Percentiles rank a stretch among this genome's conserved stretches.
phyloP scores from a whole-genome alignment of 2,113 vertebrate species.

The Rhinoderma darwinii region DNA sequence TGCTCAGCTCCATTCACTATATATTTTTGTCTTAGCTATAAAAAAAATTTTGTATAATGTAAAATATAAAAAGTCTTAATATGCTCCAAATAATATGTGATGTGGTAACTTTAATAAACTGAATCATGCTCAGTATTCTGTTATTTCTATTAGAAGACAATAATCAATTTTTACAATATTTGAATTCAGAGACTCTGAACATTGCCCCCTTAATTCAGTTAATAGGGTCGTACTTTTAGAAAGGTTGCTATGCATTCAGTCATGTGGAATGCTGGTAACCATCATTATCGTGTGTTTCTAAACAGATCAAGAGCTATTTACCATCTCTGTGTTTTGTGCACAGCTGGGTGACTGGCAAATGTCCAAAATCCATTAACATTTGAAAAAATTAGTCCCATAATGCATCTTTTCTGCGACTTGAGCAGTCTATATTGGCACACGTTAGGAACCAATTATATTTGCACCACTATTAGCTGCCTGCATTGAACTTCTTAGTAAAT shows the following conservation, averaged over 20 bases:
- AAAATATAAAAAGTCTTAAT: not conserved
- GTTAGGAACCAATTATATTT: conserved; percentile 80
- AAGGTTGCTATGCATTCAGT: conserved; percentile 75
- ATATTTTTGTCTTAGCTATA: not conserved
- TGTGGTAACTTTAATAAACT: not conserved
- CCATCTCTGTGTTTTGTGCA: conserved; percentile 80
- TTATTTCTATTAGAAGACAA: conserved; percentile 12
- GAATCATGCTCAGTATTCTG: no score
- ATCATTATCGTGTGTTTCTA: conserved; percentile 83
- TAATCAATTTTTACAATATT: conserved; percentile 19
- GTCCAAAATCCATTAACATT: conserved; percentile 84
- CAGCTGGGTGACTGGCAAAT: conserved; percentile 83
- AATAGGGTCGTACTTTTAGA: conserved; percentile 75
- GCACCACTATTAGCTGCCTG: conserved; percentile 75
- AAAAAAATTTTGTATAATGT: not conserved
- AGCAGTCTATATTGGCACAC: conserved; percentile 77
- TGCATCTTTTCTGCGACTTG: conserved; percentile 78
- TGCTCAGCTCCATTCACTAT: not conserved
- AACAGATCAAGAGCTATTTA: conserved; percentile 86
- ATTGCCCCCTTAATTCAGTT: conserved; percentile 65
- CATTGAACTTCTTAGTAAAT: conserved; percentile 76
- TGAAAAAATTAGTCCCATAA: conserved; percentile 86
- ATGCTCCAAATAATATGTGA: not conserved
- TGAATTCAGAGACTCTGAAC: conserved; percentile 63
- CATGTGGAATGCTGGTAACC: conserved; percentile 75